A percentile compares a stretch with the other conserved stretches of the same genome.
These are phyloP conservation scores for Stenolophus ochropezus DNA, from an alignment of 2,888 invertebrate genomes.

Conservation along the genomic window DNA sequence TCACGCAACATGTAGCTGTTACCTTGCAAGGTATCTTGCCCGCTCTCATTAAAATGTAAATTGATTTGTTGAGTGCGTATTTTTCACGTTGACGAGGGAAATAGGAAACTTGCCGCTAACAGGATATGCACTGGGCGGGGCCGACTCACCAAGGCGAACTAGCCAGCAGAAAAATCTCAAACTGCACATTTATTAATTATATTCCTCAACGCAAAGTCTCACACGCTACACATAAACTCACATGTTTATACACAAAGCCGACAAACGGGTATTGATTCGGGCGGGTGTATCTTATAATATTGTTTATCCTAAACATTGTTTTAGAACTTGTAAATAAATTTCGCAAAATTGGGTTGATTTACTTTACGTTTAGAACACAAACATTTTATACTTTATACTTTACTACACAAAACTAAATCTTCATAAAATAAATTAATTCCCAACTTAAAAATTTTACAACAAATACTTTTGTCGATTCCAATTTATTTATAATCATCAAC, in stretches of 20 bases:
- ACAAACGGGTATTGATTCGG: background rate
- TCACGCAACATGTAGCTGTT: background rate
- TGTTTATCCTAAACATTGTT: background rate
- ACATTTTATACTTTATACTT: no score
- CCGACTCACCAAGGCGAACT: conserved; percentile 4
- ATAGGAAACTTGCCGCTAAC: conserved; percentile 46
- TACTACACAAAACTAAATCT: no score
- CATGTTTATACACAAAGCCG: background rate
- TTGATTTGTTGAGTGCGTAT: conserved; percentile 36
- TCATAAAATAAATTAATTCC: no score
- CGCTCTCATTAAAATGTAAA: conserved; percentile 46
- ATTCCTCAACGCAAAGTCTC: background rate
- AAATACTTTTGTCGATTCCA: no score
- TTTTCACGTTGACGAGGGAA: conserved; percentile 46
- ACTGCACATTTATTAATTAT: conserved; percentile 11
- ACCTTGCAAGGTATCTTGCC: conserved; percentile 39
- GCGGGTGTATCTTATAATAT: background rate
- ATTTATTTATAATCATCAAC: no score
- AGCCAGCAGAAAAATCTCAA: background rate
- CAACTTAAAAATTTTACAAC: no score
- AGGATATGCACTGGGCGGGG: conserved; percentile 50
- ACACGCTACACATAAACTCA: background rate
- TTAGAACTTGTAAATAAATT: background rate
- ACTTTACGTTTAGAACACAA: background rate
- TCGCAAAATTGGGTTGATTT: background rate